Conservation (phyloP, 2,113 vertebrate species). For the Onychostoma macrolepis region DNA sequence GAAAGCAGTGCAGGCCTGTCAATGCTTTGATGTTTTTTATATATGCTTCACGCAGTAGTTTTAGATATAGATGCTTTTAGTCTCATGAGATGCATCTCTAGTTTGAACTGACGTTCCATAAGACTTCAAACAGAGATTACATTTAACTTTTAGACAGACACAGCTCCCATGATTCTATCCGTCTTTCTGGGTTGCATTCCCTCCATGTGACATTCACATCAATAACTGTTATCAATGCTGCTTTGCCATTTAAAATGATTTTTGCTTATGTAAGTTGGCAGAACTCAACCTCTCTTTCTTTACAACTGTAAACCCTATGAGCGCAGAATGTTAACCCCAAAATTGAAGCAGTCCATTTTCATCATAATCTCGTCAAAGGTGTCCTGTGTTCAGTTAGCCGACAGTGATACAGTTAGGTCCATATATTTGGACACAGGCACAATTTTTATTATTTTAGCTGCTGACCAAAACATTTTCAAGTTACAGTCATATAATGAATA, state of each 20-base stretch:
- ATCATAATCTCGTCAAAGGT: background rate
- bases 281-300: background rate
- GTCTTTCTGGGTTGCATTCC: background rate
- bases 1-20: background rate
- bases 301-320: background rate
- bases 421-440: too few species aligned
- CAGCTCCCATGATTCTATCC: background rate
- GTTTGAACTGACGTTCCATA: background rate
- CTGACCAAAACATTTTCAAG: too few species aligned
- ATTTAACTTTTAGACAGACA: background rate
- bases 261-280: background rate
- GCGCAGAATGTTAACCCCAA: too few species aligned
- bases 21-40: conserved; percentile 19
- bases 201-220: background rate
- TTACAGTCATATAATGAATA: too few species aligned
- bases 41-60: background rate
- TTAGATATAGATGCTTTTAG: background rate
- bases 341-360: background rate
- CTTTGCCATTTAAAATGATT: background rate
- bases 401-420: too few species aligned
- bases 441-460: too few species aligned
- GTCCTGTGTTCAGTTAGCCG: background rate
- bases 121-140: conserved; percentile 5
- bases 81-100: conserved; percentile 15
- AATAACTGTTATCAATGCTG: background rate